phyloP scores from a whole-genome alignment of 1,140 invertebrate genomes.

The Philopotamus ludificatus region DNA sequence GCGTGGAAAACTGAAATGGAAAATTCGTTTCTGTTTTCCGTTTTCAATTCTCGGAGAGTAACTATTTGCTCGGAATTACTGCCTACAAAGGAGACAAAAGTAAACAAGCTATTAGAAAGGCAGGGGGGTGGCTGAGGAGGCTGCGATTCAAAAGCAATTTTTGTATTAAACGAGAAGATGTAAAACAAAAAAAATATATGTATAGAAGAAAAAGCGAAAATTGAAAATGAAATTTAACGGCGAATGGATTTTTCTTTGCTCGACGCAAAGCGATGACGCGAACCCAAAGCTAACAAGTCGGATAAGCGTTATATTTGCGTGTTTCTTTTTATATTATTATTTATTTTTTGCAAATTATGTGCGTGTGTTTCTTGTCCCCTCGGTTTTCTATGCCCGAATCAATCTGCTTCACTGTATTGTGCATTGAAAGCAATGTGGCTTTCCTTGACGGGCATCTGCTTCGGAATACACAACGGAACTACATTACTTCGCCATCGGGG shows the following conservation, averaged over 20 bases:
- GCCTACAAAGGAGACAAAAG: conserved; percentile 27
- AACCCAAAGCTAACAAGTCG: too few species aligned
- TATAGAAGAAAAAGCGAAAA: too few species aligned
- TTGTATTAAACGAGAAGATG: conserved; percentile 19
- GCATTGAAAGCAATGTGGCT: background rate
- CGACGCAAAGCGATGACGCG: too few species aligned
- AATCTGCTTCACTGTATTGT: conserved; percentile 3
- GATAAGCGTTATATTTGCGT: too few species aligned
- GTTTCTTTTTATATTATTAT: too few species aligned
- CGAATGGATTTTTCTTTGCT: too few species aligned
- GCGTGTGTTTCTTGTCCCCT: too few species aligned
- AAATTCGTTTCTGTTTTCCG: conserved; percentile 32
- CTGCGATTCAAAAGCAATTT: conserved; percentile 27
- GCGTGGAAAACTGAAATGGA: conserved; percentile 24
- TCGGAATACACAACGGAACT: background rate
- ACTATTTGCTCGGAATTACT: conserved; percentile 34
- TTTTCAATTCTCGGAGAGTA: conserved; percentile 36
- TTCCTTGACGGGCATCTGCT: conserved; percentile 1
- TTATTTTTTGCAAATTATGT: too few species aligned
- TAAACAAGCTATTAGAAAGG: conserved; percentile 29
- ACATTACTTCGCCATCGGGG: background rate
- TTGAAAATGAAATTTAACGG: too few species aligned
- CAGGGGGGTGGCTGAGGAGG: background rate
- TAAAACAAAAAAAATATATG: too few species aligned
- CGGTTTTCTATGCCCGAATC: background rate